Conservation (phyloP, 2,888 invertebrate species). For the Hydraecia micacea region DNA sequence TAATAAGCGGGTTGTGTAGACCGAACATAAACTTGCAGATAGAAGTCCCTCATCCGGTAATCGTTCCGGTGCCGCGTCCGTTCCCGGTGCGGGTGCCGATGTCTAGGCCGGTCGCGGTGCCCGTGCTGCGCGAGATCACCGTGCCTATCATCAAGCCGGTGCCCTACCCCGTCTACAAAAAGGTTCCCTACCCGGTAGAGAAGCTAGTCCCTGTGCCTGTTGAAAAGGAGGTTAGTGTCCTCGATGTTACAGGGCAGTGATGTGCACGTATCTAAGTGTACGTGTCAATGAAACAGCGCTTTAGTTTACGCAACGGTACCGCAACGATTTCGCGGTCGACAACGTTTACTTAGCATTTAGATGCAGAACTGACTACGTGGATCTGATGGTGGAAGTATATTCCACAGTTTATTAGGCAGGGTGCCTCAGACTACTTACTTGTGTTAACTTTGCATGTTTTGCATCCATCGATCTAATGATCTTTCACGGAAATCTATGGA, state of each 20-base stretch:
- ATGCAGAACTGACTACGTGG: conserved; percentile 34
- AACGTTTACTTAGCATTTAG: conserved; percentile 46
- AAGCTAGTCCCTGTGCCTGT: conserved; percentile 93
- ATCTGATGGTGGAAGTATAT: conserved; percentile 3
- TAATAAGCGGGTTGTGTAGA: conserved; percentile 62
- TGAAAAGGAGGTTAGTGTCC: conserved; percentile 91
- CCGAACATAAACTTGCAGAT: conserved; percentile 88
- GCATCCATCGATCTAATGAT: conserved; percentile 33
- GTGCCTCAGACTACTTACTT: conserved; percentile 15
- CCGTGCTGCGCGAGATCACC: conserved; percentile 91
- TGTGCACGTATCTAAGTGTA: conserved; percentile 55
- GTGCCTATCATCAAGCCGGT: conserved; percentile 91
- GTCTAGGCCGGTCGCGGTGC: conserved; percentile 92
- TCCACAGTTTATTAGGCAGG: conserved; percentile 28
- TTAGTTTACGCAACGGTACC: conserved; percentile 56
- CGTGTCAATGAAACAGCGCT: conserved; percentile 46
- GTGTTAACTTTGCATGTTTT: conserved; percentile 55
- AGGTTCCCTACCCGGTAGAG: conserved; percentile 93
- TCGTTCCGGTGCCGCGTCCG: conserved; percentile 94
- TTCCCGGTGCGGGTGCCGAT: conserved; percentile 94
- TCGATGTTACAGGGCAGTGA: conserved; percentile 45
- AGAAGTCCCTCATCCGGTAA: conserved; percentile 93
- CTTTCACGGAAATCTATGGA: conserved; percentile 51
- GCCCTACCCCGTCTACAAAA: conserved; percentile 93
- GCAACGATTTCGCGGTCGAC: conserved; percentile 38